Base-by-base conservation (phyloP, 2,113 vertebrate genomes). In the Solenodon paradoxus region DNA sequence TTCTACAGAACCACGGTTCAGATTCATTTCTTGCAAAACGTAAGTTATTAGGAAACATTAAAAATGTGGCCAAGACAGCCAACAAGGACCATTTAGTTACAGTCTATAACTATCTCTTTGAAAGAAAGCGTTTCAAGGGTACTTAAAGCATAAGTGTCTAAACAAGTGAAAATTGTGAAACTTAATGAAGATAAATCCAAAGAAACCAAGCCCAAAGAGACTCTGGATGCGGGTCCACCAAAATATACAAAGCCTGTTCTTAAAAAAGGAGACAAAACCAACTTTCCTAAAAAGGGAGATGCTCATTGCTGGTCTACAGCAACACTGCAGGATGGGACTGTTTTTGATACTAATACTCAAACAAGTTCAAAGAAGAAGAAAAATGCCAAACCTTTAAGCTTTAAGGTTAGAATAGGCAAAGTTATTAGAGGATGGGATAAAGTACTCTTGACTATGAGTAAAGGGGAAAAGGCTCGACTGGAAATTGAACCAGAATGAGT, bases 401-500 rank as follows among this genome's bases (percentile, higher is more conserved):
- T 99, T 97, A 99, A 99, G 98, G 99, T 99, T 2, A 99, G 99
- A 1, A 0, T 99, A 94, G 99, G 99, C 61, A 99, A 97, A 98
- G 99, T 99, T 94, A 99, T 99, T 97, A 98, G 99, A 99, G 99
- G 99, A 51, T 99, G 99, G 99, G 99, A 99, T 9, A 99, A 99
- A 97, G 99, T 98, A 2, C 97, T 99, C 30, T 90, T 99, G 69
- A 99, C 99, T 0, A 99, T 99, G 99, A 99, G 99, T 96, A 99
- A 99, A 98, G 99, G 99, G 16, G 99, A 99, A 97, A 99, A 99
- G 1, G 99, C 99, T 12, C 98, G 98, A 32, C 84, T 99, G 96
- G 99, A 99, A 97, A 99, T 99, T 1, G 99, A 99, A 95, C 97
- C 99, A 0, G 99, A 99, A 97, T 99, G 99, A 99, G 99, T 98